These are phyloP conservation scores for Rafetus swinhoei DNA, from an alignment of 2,113 vertebrate species.

Conservation along the genomic window DNA sequence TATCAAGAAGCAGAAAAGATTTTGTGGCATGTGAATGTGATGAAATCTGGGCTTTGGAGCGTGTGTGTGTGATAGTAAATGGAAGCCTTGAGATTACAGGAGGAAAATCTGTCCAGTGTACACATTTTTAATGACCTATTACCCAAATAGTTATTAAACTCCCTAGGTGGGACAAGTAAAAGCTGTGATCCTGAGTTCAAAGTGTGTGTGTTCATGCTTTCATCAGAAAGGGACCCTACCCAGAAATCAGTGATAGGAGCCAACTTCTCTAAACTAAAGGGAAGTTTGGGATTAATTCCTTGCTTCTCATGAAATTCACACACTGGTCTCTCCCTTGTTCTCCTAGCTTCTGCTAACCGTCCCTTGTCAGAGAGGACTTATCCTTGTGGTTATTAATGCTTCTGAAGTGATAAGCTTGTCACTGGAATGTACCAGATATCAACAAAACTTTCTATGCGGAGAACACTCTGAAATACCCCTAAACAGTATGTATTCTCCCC, in stretches of 20 bases:
- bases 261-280: rapidly evolving
- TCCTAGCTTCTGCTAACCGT: rapidly evolving
- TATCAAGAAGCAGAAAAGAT: not conserved
- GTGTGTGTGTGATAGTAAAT: not conserved
- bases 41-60: not conserved
- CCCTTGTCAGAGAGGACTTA: rapidly evolving
- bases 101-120: not conserved
- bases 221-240: rapidly evolving
- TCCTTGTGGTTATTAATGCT: rapidly evolving
- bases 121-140: not conserved
- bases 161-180: rapidly evolving
- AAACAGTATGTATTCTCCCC: rapidly evolving
- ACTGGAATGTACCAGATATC: rapidly evolving
- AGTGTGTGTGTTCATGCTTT: rapidly evolving
- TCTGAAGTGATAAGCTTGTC: rapidly evolving
- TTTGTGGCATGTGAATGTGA: not conserved
- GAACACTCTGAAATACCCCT: not conserved
- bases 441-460: rapidly evolving
- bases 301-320: rapidly evolving
- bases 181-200: rapidly evolving
- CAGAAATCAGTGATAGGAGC: not conserved
- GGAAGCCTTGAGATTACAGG: rapidly evolving
- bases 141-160: not conserved
- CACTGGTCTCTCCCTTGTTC: rapidly evolving
- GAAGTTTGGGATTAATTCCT: not conserved